Percentiles rank a stretch among this genome's conserved stretches.
These are phyloP conservation scores for Mormoops blainvillei DNA, from an alignment of 2,113 vertebrate genomes.

Conservation along the genomic window DNA sequence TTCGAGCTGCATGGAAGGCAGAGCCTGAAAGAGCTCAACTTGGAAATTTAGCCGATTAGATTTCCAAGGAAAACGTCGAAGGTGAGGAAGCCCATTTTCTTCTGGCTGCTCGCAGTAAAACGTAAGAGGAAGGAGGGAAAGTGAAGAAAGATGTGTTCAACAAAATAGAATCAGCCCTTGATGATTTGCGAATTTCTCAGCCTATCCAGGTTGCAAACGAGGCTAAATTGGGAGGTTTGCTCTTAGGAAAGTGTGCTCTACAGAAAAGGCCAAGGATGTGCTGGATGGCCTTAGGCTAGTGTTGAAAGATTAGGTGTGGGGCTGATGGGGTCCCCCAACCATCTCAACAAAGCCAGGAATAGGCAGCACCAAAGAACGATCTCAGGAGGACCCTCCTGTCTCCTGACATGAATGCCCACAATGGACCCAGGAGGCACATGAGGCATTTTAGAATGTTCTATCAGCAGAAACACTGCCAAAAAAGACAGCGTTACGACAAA, in stretches of 20 bases:
- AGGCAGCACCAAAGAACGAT: not conserved
- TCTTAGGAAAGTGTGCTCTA: not conserved
- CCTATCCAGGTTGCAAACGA: not conserved
- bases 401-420: not conserved
- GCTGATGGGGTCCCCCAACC: not conserved
- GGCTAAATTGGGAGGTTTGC: not conserved
- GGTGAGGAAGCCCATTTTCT: not conserved
- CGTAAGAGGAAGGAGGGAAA: not conserved
- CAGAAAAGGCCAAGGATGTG: not conserved
- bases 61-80: not conserved
- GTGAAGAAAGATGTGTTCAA: not conserved
- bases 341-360: not conserved
- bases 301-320: not conserved
- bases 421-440: not conserved
- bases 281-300: not conserved
- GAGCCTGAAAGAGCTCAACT: not conserved
- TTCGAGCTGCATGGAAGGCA: not conserved
- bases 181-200: not conserved
- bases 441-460: not conserved
- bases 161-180: not conserved
- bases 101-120: not conserved
- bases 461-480: not conserved
- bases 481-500: not conserved
- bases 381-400: not conserved
- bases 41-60: not conserved